Evolutionary conservation across 1,140 invertebrate species (phyloP).

Genomic region (Pollicipes pollicipes): DNA sequence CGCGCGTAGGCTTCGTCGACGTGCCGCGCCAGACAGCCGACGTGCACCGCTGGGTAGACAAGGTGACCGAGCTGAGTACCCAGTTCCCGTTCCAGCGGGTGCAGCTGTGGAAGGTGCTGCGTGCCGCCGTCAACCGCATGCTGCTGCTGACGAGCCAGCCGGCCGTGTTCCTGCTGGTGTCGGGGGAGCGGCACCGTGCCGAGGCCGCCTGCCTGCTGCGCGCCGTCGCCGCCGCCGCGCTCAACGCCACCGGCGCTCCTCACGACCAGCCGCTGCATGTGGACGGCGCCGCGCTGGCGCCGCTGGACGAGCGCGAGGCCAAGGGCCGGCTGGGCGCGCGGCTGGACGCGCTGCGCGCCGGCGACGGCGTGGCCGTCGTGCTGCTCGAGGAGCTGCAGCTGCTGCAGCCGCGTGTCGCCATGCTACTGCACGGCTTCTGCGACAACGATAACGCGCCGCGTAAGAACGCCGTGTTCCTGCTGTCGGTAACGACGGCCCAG

Average conservation of each 20-base stretch:
- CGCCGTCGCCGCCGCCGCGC: neutral
- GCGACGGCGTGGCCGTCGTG: neutral
- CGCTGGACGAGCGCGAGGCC: neutral
- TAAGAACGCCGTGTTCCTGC: neutral
- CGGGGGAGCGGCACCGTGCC: neutral
- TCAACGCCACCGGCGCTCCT: neutral
- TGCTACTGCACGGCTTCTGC: slow-evolving; percentile 1
- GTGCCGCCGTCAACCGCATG: slow-evolving; percentile 2
- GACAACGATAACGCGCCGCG: neutral
- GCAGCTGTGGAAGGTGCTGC: neutral
- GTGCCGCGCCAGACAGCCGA: neutral
- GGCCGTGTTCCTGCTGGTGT: neutral
- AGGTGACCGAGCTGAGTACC: neutral
- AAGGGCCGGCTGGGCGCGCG: neutral
- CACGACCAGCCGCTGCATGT: neutral
- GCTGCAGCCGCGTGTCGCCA: neutral
- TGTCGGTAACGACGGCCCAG: neutral
- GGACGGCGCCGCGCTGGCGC: neutral
- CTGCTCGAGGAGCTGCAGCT: neutral
- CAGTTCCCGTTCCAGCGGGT: neutral
- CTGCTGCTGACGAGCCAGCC: neutral
- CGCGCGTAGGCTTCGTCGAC: neutral
- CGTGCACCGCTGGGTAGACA: neutral
- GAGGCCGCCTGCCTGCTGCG: neutral
- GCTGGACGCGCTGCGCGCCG: neutral